A percentile compares a stretch with the other conserved stretches of the same genome.
phyloP scores from a whole-genome alignment of 30 jellyfish, hydroid and myxozoan genomes.

The Aurelia sp. region DNA sequence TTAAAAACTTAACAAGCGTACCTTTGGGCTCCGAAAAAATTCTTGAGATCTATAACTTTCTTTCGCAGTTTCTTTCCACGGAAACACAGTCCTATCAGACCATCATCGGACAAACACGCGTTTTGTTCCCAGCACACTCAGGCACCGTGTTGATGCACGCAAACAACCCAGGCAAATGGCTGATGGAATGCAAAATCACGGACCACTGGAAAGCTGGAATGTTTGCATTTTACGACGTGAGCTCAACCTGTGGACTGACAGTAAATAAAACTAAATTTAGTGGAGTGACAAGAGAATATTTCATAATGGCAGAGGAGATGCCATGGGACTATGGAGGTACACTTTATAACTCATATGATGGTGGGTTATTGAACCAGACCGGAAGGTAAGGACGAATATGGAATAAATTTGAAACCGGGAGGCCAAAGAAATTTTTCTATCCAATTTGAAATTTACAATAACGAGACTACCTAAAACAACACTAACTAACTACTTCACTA shows the following conservation, averaged over 20 bases:
- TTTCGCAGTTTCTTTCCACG: slow-evolving; percentile 47
- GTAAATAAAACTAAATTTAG: background rate
- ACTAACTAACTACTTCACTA: too few relatives aligned
- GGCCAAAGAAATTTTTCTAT: too few relatives aligned
- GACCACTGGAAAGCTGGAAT: slow-evolving; percentile 59
- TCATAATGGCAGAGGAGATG: slow-evolving; percentile 61
- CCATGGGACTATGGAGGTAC: slow-evolving; percentile 48
- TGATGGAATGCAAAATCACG: slow-evolving; percentile 32
- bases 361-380: slow-evolving; percentile 12
- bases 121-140: slow-evolving; percentile 71
- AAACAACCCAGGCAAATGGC: slow-evolving; percentile 57
- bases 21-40: background rate
- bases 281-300: slow-evolving; percentile 37
- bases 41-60: background rate
- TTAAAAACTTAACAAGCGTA: too few relatives aligned
- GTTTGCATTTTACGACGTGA: slow-evolving; percentile 48
- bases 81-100: slow-evolving; percentile 54
- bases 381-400: slow-evolving; percentile 16
- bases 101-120: slow-evolving; percentile 64
- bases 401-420: background rate
- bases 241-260: slow-evolving; percentile 38
- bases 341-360: slow-evolving; percentile 41
- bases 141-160: slow-evolving; percentile 54
- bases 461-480: too few relatives aligned
- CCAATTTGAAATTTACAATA: too few relatives aligned